phyloP scores from a whole-genome alignment of 1,140 invertebrate species.

The Drosophila suzukii region DNA sequence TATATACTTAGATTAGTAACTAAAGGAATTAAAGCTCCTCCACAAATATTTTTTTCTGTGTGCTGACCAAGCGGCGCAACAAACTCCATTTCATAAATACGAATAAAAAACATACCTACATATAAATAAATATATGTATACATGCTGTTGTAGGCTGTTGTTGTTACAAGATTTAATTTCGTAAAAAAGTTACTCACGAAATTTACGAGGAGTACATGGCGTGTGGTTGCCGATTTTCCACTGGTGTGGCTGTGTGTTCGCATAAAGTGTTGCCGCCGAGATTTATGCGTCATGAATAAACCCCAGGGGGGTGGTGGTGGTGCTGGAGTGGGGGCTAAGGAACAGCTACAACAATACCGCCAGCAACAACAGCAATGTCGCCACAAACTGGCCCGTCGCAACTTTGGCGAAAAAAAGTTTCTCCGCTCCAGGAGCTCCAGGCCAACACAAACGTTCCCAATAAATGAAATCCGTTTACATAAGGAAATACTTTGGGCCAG shows the following conservation, averaged over 20 bases:
- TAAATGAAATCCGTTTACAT: slow-evolving; percentile 62
- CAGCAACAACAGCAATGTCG: slow-evolving; percentile 39
- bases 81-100: slow-evolving; percentile 42
- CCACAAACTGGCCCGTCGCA: slow-evolving; percentile 34
- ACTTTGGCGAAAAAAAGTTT: slow-evolving; percentile 26
- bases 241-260: slow-evolving; percentile 67
- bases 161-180: slow-evolving; percentile 83
- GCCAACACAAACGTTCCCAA: slow-evolving; percentile 36
- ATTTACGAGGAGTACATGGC: slow-evolving; percentile 82
- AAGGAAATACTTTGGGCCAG: slow-evolving; percentile 52
- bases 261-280: slow-evolving; percentile 78
- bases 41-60: slow-evolving; percentile 1
- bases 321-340: slow-evolving; percentile 20
- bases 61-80: slow-evolving; percentile 35
- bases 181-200: slow-evolving; percentile 82
- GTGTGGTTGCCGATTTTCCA: slow-evolving; percentile 68
- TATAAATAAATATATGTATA: slow-evolving; percentile 40
- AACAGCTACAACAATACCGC: slow-evolving; percentile 30
- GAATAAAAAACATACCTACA: slow-evolving; percentile 27
- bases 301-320: slow-evolving; percentile 51
- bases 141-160: slow-evolving; percentile 54
- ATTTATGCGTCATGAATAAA: slow-evolving; percentile 82
- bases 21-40: no score
- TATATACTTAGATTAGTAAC: no score
- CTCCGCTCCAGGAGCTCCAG: slow-evolving; percentile 17